These are phyloP conservation scores for Psittacara wagleri DNA, from an alignment of 2,113 vertebrate genomes.

Conservation along the genomic window DNA sequence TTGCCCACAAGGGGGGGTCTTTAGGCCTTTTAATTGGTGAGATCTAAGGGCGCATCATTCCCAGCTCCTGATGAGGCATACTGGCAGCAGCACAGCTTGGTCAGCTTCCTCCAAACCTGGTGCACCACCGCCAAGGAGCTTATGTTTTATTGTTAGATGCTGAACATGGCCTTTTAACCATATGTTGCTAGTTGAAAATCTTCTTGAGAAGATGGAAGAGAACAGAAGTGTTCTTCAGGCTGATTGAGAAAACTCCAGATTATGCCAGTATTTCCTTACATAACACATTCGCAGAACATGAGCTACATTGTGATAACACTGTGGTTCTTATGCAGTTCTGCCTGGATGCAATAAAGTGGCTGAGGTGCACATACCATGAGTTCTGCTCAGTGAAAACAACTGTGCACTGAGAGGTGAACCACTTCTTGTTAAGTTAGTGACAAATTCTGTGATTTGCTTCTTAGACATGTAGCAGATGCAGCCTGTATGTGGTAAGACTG, in stretches of 20 bases:
- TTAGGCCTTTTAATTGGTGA: background rate
- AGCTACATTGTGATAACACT: background rate
- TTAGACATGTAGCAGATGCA: background rate
- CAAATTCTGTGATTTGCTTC: background rate
- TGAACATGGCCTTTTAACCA: background rate
- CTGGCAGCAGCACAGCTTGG: background rate
- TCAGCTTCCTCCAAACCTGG: background rate
- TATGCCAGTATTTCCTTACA: background rate
- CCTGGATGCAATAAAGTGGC: background rate
- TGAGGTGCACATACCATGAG: background rate
- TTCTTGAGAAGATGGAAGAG: background rate
- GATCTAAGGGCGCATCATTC: background rate
- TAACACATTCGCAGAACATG: background rate
- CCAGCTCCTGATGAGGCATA: background rate
- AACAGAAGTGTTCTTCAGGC: background rate
- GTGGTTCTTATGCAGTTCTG: background rate
- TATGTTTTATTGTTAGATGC: background rate
- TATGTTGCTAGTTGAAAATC: background rate
- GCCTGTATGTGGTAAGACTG: background rate
- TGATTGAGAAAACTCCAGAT: background rate
- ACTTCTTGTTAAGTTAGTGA: background rate
- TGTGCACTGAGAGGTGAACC: background rate
- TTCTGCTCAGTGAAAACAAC: background rate
- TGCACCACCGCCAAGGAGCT: background rate
- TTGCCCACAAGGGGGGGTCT: background rate